Conservation (phyloP, 2,888 invertebrate species). For the Tryphoninae sp. region DNA sequence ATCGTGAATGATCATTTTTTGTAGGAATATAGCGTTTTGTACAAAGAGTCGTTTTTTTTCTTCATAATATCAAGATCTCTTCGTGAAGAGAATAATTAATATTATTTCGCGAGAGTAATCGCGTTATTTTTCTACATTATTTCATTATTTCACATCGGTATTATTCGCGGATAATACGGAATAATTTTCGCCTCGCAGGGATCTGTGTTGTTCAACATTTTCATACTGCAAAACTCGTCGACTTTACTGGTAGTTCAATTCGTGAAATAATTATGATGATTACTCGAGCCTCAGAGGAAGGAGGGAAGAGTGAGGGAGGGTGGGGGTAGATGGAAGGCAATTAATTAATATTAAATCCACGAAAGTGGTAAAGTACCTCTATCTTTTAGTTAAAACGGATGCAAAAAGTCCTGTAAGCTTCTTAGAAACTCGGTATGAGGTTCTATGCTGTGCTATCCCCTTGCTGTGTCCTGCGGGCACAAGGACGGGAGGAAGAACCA, state of each 20-base stretch:
- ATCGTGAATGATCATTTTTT: background rate
- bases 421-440: constrained; percentile 41
- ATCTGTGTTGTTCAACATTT: background rate
- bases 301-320: background rate
- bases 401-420: constrained; percentile 55
- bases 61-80: too few species aligned
- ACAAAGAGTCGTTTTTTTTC: too few species aligned
- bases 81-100: too few species aligned
- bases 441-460: constrained; percentile 22
- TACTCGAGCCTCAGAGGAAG: background rate
- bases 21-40: too few species aligned
- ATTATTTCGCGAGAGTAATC: too few species aligned
- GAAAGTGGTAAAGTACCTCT: constrained; percentile 36
- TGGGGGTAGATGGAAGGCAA: constrained; percentile 8
- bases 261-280: constrained; percentile 23
- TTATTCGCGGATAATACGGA: too few species aligned
- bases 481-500: background rate
- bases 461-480: constrained; percentile 7
- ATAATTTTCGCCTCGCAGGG: background rate
- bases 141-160: too few species aligned
- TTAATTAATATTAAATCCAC: constrained; percentile 52
- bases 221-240: background rate
- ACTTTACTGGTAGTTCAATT: constrained; percentile 9
- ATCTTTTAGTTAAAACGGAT: constrained; percentile 45
- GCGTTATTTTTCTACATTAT: too few species aligned